A percentile compares a stretch with the other conserved stretches of the same genome.
phyloP scores from a whole-genome alignment of 1,140 invertebrate species.

The Neodiprion lecontei region DNA sequence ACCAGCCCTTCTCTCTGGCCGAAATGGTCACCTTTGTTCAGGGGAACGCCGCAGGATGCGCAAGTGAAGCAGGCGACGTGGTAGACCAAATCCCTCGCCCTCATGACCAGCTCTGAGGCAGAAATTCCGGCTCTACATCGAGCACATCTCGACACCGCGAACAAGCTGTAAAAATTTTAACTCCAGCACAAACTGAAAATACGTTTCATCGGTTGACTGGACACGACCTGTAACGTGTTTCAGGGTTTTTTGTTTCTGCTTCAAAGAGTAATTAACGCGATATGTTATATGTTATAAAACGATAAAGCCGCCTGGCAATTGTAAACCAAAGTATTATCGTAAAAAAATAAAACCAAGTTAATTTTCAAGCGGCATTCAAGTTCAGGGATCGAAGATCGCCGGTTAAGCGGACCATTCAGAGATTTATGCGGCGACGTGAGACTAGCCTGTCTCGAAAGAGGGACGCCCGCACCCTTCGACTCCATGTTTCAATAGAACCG shows the following conservation, averaged over 20 bases:
- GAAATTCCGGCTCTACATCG: slow-evolving; percentile 85
- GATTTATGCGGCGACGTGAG: no score
- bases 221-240: background rate
- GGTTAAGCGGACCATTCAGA: no score
- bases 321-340: no score
- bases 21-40: slow-evolving; percentile 89
- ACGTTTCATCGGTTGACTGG: background rate
- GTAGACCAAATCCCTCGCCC: slow-evolving; percentile 86
- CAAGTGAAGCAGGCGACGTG: slow-evolving; percentile 93
- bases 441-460: no score
- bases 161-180: slow-evolving; percentile 67
- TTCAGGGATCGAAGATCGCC: no score
- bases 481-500: no score
- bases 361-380: no score
- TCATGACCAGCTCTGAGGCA: slow-evolving; percentile 91
- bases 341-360: no score
- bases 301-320: no score
- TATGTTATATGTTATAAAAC: no score
- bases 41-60: slow-evolving; percentile 77
- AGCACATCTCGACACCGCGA: slow-evolving; percentile 82
- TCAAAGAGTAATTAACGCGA: no score
- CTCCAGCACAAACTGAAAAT: background rate
- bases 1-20: slow-evolving; percentile 82
- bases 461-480: no score
- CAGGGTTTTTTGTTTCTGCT: slow-evolving; percentile 36